Evolutionary conservation across 2,888 invertebrate species (phyloP), one percentile per base, ranked within the genome.

Genomic region (Ditula angustiorana): DNA sequence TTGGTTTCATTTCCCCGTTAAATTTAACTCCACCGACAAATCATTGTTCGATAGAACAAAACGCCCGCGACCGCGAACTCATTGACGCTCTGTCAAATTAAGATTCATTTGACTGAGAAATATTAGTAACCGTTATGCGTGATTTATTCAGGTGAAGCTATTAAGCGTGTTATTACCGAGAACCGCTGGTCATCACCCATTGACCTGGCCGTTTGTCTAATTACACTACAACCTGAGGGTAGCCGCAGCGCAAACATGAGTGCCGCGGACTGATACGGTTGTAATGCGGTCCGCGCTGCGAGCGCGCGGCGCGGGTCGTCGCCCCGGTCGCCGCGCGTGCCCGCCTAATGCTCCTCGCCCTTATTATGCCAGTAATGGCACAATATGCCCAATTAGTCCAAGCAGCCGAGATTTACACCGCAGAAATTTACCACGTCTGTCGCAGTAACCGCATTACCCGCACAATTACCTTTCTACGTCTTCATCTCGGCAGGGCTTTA

Each of bases 321-420:
- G 56, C 37, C 37, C 50, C 13, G n/a, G 35, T 35, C 58, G 53
- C 46, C 49, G 53, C 68, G 64, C 61, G 66, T 59, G 68, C 64
- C 61, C 55, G 41, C 50, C 63, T 68, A 63, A 59, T 63, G 55
- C 56, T 35, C 61, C 53, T 61, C 49, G 67, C 59, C 57, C 67
- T 67, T 67, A 70, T 70, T 66, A 67, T 62, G 57, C 68, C 58
- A 72, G 74, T 83, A 82, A 78, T 76, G 74, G 78, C 79, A 82
- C 81, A 83, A 83, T 83, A 80, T 77, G 79, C 76, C 82, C 85
- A 87, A 88, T 88, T 87, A 87, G 82, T 78, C 81, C 77, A 77
- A 78, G 71, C 77, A 80, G 77, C 74, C 71, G 71, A 79, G 80
- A 82, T 81, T 82, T 78, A 79, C 81, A 74, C 71, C 64, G 75